Conservation (phyloP, 1,140 invertebrate genomes). For the Drosophila watanabei region DNA sequence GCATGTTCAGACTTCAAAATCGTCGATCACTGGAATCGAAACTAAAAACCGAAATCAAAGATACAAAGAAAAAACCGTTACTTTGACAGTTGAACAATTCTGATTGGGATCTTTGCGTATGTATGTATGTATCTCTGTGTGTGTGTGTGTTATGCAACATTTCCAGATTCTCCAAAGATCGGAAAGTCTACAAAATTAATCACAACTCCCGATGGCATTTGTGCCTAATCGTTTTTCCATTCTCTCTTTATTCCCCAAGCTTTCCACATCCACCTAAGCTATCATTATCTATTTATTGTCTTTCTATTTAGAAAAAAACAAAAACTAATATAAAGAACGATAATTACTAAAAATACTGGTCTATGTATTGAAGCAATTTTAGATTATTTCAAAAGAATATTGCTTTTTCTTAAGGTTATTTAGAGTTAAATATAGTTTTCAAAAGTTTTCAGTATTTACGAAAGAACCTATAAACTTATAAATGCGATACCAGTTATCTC, state of each 20-base stretch:
- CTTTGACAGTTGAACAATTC: constrained; percentile 24
- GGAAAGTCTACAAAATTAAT: constrained; percentile 25
- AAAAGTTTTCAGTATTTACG: too few relatives aligned
- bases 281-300: constrained; percentile 13
- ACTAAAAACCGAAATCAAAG: not conserved
- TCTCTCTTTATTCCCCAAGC: constrained; percentile 2
- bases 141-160: constrained; percentile 30
- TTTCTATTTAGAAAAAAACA: constrained; percentile 1
- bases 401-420: not conserved
- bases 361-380: not conserved
- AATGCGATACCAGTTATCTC: too few relatives aligned
- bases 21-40: constrained; percentile 34
- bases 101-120: constrained; percentile 18
- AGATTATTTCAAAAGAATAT: constrained; percentile 5
- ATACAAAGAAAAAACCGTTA: constrained; percentile 15
- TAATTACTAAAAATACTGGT: not conserved
- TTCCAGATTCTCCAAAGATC: constrained; percentile 9
- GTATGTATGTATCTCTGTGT: not conserved
- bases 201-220: constrained; percentile 14
- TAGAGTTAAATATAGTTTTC: not conserved
- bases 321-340: not conserved
- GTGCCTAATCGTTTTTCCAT: constrained; percentile 34
- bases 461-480: too few relatives aligned
- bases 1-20: constrained; percentile 43
- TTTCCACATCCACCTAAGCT: not conserved